These are phyloP conservation scores for Hycleus cichorii DNA, from an alignment of 1,140 invertebrate species.

Conservation along the genomic window DNA sequence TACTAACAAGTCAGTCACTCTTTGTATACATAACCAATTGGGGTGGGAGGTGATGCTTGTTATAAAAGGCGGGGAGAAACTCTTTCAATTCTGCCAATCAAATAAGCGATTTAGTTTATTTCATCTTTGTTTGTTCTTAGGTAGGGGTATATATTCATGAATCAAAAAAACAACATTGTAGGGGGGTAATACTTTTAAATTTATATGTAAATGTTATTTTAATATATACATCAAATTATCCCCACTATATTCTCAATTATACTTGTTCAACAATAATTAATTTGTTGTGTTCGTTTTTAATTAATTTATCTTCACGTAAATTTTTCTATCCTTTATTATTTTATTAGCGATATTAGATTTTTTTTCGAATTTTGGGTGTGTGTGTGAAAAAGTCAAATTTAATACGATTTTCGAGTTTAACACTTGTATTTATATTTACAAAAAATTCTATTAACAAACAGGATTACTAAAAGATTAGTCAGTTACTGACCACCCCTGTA, in stretches of 20 bases:
- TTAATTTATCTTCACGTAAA: slow-evolving; percentile 17
- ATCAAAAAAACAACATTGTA: no score
- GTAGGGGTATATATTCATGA: no score
- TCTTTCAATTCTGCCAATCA: slow-evolving; percentile 25
- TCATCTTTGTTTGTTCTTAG: no score
- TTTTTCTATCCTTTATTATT: neutral
- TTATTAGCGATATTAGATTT: neutral
- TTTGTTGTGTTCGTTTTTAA: slow-evolving; percentile 21
- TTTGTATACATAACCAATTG: slow-evolving; percentile 5
- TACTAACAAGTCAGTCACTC: slow-evolving; percentile 16
- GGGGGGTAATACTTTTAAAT: no score
- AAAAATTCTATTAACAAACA: no score
- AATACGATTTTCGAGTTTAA: no score
- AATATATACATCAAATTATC: slow-evolving; percentile 11
- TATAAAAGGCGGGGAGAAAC: slow-evolving; percentile 24
- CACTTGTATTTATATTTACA: no score
- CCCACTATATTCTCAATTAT: slow-evolving; percentile 20
- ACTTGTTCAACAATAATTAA: slow-evolving; percentile 23
- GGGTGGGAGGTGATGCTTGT: slow-evolving; percentile 21
- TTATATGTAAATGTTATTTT: neutral
- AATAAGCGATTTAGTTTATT: neutral
- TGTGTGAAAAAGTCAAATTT: neutral
- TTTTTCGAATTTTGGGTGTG: neutral
- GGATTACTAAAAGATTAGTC: no score
- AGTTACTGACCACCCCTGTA: no score